phyloP scores from a whole-genome alignment of 1,140 invertebrate species.

The Tribolium madens region DNA sequence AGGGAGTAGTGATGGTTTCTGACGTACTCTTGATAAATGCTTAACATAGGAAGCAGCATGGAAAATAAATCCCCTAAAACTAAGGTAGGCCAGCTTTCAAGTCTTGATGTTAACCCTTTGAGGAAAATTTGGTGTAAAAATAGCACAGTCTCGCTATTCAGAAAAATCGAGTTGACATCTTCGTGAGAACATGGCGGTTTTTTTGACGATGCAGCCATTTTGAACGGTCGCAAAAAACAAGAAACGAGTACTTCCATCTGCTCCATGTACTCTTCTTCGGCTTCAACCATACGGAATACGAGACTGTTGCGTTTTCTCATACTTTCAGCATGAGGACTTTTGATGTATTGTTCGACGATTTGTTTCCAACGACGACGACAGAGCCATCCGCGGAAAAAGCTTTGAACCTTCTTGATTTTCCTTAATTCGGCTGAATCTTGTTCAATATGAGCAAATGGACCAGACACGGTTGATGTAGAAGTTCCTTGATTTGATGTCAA shows the following conservation, averaged over 20 bases:
- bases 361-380: slow-evolving; percentile 95
- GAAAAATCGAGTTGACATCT: slow-evolving; percentile 95
- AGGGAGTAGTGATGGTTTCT: slow-evolving; percentile 94
- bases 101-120: slow-evolving; percentile 90
- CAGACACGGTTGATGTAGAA: slow-evolving; percentile 52
- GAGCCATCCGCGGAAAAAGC: slow-evolving; percentile 94
- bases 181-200: slow-evolving; percentile 94
- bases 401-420: slow-evolving; percentile 96
- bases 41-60: slow-evolving; percentile 93
- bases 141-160: slow-evolving; percentile 94
- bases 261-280: slow-evolving; percentile 92
- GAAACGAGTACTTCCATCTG: slow-evolving; percentile 92
- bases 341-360: slow-evolving; percentile 95
- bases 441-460: slow-evolving; percentile 52
- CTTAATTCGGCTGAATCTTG: slow-evolving; percentile 71
- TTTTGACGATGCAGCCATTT: slow-evolving; percentile 95
- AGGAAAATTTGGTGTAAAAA: slow-evolving; percentile 96
- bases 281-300: slow-evolving; percentile 93
- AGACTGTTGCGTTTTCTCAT: slow-evolving; percentile 95
- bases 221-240: slow-evolving; percentile 92
- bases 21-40: slow-evolving; percentile 95
- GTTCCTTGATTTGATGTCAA: slow-evolving; percentile 54
- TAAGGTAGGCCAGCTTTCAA: slow-evolving; percentile 94
- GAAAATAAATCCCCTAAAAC: slow-evolving; percentile 94
- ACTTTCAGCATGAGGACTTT: slow-evolving; percentile 93